Evolutionary conservation across 2,888 invertebrate genomes (phyloP), one percentile per base, ranked within the genome.

Genomic region (Rhimphoctona megacephalus): DNA sequence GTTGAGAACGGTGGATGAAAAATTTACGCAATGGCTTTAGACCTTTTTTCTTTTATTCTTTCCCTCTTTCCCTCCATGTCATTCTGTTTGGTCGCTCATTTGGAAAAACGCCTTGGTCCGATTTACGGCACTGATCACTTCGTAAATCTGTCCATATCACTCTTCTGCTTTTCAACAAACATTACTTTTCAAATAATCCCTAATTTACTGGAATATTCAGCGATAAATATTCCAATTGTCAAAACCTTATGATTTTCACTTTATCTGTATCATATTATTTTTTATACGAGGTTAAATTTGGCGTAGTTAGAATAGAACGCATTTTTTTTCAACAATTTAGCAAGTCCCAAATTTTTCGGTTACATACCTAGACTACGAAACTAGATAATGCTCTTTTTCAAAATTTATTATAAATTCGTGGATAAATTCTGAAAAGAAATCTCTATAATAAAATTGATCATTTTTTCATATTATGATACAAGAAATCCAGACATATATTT

Each of bases 71-170:
- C 54, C 57, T 57, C 5, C 11, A 30, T 33, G 43, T 57, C 54
- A n/a, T 7, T 46, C 49, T 9, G 57, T 67, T 3, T 54, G 36
- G 39, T 17, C 25, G 61, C 61, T 61, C 39, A 57, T 70, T 80
- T 43, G 57, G 46, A 46, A 84, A 84, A 84, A 69, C 49, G 79
- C 30, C 80, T 52, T 64, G 57, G 67, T 73, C 19, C 67, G 30
- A 66, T 85, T 78, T 49, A 85, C 66, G 66, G 64, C 66, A 77
- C 72, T 76, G 72, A 85, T 85, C 39, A 57, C 77, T 54, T 22
- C 67, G 61, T 70, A 70, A 80, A 85, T 85, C 72, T 52, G 36
- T 30, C 30, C 46, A 49, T 46, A 49, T 36, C 25, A 54, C 19
- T 46, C 36, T 36, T 19, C n/a, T 39, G 43, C 22, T 52, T 52